Conservation (phyloP, 2,113 vertebrate species). For the Pluvianellus socialis region DNA sequence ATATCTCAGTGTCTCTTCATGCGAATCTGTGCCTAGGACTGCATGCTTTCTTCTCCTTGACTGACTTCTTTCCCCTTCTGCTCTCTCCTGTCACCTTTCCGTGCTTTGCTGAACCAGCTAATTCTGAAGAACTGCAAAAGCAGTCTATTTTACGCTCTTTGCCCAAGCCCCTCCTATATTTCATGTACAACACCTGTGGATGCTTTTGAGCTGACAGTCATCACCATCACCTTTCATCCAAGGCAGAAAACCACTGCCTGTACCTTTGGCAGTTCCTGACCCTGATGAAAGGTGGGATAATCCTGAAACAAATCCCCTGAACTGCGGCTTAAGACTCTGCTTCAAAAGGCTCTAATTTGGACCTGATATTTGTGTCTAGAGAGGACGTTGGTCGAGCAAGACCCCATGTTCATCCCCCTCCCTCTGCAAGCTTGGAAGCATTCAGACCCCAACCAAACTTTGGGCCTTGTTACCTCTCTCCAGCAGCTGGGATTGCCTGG, state of each 20-base stretch:
- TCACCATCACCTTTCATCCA: neutral
- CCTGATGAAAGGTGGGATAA: neutral
- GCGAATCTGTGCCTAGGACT: neutral
- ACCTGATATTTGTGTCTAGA: neutral
- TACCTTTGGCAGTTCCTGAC: neutral
- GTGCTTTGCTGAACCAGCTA: neutral
- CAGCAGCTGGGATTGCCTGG: neutral
- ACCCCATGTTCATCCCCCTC: accelerated
- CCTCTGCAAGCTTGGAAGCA: neutral
- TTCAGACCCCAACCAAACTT: neutral
- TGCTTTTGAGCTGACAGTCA: neutral
- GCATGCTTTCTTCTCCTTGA: accelerated
- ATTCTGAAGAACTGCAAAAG: neutral
- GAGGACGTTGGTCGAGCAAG: neutral
- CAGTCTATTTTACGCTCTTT: neutral
- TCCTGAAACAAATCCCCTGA: neutral
- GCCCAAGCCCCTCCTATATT: neutral
- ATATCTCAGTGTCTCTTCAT: neutral
- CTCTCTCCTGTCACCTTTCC: neutral
- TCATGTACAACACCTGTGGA: neutral
- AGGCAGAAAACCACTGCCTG: neutral
- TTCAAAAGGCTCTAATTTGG: neutral
- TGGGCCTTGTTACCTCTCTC: neutral
- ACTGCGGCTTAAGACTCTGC: neutral
- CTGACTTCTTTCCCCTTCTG: neutral